Base-by-base conservation (phyloP, 2,113 vertebrate genomes). In the Lamprotornis superbus region DNA sequence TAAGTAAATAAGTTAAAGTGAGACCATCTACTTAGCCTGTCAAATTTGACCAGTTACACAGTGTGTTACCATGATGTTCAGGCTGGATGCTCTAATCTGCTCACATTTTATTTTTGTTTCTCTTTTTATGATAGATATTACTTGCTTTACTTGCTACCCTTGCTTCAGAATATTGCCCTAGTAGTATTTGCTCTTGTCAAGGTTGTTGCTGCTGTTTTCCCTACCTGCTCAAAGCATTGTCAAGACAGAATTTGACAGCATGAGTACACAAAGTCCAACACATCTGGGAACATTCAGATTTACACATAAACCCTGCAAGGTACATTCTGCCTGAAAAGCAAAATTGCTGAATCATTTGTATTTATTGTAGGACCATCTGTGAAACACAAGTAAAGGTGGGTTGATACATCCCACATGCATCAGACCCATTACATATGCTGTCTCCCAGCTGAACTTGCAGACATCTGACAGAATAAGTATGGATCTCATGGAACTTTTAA, bases 51-150 rank as follows among this genome's bases (percentile, higher is more conserved):
- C 16, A 49, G 9, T 68, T 65, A 16, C 40, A 60, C 9, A n/a
- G 5, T 44, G 18, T 5, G 0, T 33, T 50, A 33, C 15, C 31
- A 47, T 37, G 15, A 39, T 0, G 0, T 57, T 28, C 21, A 46
- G 47, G 5, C 13, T 3, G 10, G 79, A 11, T 59, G 13, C 4
- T n/a, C 15, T 39, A 55, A 79, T 19, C 8, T 56, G 9, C 11
- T n/a, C 18, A 9, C 52, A 42, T 46, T 70, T 67, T 59, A 31
- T 55, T 71, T 74, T 50, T 2, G 2, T 76, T 90, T 91, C 37
- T 74, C 10, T 40, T 78, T 42, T 77, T 57, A 35, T 27, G 14
- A 44, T 42, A 67, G 40, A 23, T 23, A 5, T 31, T 83, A 8
- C 9, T 67, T 83, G 9, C 15, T 86, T 87, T 70, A 9, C 18